phyloP scores from a whole-genome alignment of 2,888 invertebrate species.

The Siphonodentalium dalli region DNA sequence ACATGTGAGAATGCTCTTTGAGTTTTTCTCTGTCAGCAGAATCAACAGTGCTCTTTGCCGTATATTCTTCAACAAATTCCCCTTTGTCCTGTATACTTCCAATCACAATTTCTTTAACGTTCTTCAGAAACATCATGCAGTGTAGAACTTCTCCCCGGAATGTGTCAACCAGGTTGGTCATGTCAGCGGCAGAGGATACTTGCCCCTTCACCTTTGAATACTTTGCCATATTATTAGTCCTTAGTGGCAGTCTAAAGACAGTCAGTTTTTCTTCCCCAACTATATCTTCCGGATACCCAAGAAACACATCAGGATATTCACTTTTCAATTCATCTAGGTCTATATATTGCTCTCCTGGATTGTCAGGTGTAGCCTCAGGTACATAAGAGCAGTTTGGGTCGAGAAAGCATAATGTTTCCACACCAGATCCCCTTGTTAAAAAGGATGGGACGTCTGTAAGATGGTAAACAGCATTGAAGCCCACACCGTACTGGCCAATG shows the following conservation, averaged over 20 bases:
- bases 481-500: slow-evolving; percentile 50
- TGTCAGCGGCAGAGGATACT: no score
- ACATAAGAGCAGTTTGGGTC: slow-evolving; percentile 54
- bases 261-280: slow-evolving; percentile 13
- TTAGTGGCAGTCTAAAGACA: slow-evolving; percentile 33
- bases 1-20: no score
- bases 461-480: slow-evolving; percentile 52
- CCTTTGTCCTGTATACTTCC: no score
- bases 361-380: slow-evolving; percentile 27
- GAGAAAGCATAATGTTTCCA: slow-evolving; percentile 47
- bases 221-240: slow-evolving; percentile 7
- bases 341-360: slow-evolving; percentile 28
- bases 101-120: no score
- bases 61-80: no score
- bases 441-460: slow-evolving; percentile 50
- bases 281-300: slow-evolving; percentile 24
- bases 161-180: no score
- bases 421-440: slow-evolving; percentile 33
- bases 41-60: no score
- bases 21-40: no score
- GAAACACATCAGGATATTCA: slow-evolving; percentile 20
- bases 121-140: no score
- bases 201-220: slow-evolving; percentile 9
- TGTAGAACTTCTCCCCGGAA: no score
- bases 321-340: slow-evolving; percentile 9